Conservation (phyloP, 2,888 invertebrate genomes). For the Leptinotarsa tumamoca region DNA sequence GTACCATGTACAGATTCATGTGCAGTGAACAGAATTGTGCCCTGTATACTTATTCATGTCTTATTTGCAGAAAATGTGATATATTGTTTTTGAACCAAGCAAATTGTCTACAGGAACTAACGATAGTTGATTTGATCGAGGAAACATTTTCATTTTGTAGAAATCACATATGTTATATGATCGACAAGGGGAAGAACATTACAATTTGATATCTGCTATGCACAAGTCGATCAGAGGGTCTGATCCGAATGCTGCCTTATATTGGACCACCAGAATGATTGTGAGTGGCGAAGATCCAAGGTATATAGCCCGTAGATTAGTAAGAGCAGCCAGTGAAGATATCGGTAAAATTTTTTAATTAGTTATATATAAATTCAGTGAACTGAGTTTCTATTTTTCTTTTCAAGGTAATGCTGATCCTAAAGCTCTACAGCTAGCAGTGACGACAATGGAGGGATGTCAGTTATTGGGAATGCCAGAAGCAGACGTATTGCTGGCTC, state of each 20-base stretch:
- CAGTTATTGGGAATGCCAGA: constrained; percentile 87
- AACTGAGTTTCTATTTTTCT: not conserved
- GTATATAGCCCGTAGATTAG: constrained; percentile 80
- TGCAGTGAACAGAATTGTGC: too few relatives aligned
- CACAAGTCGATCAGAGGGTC: constrained; percentile 87
- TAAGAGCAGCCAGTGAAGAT: constrained; percentile 83
- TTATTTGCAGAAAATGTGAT: too few relatives aligned
- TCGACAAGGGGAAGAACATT: constrained; percentile 84
- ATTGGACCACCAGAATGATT: constrained; percentile 85
- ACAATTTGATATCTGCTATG: constrained; percentile 84
- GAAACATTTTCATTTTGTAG: constrained; percentile 61
- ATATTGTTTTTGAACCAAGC: too few relatives aligned
- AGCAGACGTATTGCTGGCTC: constrained; percentile 81
- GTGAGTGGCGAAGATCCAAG: constrained; percentile 84
- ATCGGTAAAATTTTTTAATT: constrained; percentile 69
- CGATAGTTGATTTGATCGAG: too few relatives aligned
- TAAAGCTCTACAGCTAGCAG: constrained; percentile 75
- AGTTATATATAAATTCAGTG: not conserved
- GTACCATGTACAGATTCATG: too few relatives aligned
- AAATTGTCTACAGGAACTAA: too few relatives aligned
- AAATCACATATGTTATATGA: constrained; percentile 84
- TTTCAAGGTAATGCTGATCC: constrained; percentile 75
- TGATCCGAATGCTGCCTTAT: constrained; percentile 83
- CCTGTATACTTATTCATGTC: too few relatives aligned
- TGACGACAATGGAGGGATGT: constrained; percentile 82